Evolutionary conservation across 1,140 invertebrate genomes (phyloP).

Genomic region (Trissolcus basalis): DNA sequence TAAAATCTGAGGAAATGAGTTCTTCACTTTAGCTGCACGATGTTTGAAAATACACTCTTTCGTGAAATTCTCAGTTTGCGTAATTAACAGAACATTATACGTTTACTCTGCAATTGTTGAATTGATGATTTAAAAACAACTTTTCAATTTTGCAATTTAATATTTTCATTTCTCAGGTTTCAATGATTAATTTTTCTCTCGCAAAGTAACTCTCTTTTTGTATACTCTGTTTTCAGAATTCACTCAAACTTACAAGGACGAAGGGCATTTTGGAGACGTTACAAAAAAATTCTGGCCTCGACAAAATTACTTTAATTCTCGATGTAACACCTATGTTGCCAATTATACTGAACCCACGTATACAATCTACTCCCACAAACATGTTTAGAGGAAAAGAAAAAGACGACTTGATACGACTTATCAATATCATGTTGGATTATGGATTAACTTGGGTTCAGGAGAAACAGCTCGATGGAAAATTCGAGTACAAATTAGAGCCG

Average conservation of each 20-base stretch:
- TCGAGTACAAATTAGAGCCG: constrained; percentile 89
- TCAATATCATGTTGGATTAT: constrained; percentile 91
- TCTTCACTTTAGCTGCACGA: constrained; percentile 38
- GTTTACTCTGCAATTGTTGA: constrained; percentile 23
- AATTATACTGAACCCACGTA: constrained; percentile 84
- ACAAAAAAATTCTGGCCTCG: constrained; percentile 78
- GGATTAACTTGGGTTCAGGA: constrained; percentile 92
- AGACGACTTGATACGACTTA: constrained; percentile 81
- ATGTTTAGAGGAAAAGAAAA: constrained; percentile 87
- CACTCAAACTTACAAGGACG: constrained; percentile 77
- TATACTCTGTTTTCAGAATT: constrained; percentile 75
- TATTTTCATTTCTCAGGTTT: neutral
- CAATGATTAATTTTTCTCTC: no score
- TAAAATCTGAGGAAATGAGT: constrained; percentile 57
- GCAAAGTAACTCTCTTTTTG: no score
- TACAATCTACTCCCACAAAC: constrained; percentile 85
- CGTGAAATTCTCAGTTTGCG: constrained; percentile 32
- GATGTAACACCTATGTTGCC: constrained; percentile 87
- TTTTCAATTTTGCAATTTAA: constrained; percentile 2
- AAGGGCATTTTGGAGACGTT: constrained; percentile 79
- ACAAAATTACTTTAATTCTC: constrained; percentile 78
- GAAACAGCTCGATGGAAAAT: constrained; percentile 85
- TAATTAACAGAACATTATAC: constrained; percentile 45
- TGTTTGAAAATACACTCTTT: constrained; percentile 44
- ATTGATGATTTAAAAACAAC: constrained; percentile 8